A percentile compares a stretch with the other conserved stretches of the same genome.
Evolutionary conservation across 1,140 invertebrate genomes (phyloP).

Genomic region (Drosophila punjabiensis): DNA sequence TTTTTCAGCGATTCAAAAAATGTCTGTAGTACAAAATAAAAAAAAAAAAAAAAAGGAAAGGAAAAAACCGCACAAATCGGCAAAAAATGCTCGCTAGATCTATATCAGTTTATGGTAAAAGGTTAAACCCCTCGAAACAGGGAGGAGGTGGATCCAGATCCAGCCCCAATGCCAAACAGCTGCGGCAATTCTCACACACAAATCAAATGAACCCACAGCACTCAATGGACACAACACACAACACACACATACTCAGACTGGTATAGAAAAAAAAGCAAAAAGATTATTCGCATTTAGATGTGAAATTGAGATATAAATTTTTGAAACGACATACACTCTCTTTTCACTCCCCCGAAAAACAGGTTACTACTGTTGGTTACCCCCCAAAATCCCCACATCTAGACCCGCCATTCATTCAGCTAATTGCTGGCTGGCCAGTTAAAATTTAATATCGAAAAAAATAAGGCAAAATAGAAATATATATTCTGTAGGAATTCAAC

Average conservation of each 20-base stretch:
- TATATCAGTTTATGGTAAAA: constrained; percentile 47
- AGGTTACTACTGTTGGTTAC: constrained; percentile 23
- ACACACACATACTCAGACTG: not conserved
- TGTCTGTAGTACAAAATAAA: not conserved
- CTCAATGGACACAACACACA: constrained; percentile 38
- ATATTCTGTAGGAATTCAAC: not conserved
- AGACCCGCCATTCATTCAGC: constrained; percentile 26
- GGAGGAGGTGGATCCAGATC: constrained; percentile 27
- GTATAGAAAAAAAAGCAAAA: constrained; percentile 49
- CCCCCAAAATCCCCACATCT: not conserved
- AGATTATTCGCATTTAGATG: constrained; percentile 84
- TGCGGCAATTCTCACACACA: constrained; percentile 78
- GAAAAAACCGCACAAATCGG: constrained; percentile 10
- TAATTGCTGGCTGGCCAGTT: constrained; percentile 54
- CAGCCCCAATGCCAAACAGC: constrained; percentile 75
- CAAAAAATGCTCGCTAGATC: constrained; percentile 29
- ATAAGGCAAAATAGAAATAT: constrained; percentile 8
- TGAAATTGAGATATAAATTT: constrained; percentile 84
- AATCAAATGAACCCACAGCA: constrained; percentile 74
- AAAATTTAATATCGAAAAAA: constrained; percentile 49
- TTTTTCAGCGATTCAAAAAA: constrained; percentile 59
- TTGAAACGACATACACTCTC: constrained; percentile 71
- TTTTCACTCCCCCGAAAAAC: constrained; percentile 34
- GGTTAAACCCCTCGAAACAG: constrained; percentile 42
- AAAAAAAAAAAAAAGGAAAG: not conserved